phyloP scores from a whole-genome alignment of 2,113 vertebrate genomes.

The Haemorhous mexicanus region DNA sequence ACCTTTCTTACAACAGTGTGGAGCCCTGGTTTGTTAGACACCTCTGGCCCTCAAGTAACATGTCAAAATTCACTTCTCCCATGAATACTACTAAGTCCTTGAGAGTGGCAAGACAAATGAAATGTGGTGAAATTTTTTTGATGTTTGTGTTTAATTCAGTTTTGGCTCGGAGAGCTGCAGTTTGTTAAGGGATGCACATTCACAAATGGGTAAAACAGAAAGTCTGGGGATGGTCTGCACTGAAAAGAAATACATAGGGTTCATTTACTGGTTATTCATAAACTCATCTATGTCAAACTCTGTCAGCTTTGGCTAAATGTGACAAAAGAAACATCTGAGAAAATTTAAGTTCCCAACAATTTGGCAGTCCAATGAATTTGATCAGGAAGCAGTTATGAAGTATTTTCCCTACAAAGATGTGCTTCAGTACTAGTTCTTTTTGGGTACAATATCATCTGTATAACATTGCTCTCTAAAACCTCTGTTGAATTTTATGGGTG shows the following conservation, averaged over 20 bases:
- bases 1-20: background rate
- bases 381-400: background rate
- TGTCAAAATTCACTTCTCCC: background rate
- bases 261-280: background rate
- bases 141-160: background rate
- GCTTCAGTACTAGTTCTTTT: background rate
- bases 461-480: background rate
- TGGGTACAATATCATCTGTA: background rate
- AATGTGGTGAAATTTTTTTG: background rate
- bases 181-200: background rate
- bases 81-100: background rate
- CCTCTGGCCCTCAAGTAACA: background rate
- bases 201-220: background rate
- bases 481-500: background rate
- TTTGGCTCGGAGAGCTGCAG: background rate
- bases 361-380: background rate
- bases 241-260: background rate
- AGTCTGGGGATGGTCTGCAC: background rate
- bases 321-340: background rate
- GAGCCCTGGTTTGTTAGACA: background rate
- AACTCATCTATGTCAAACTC: background rate
- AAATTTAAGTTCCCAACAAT: background rate
- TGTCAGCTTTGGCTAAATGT: background rate
- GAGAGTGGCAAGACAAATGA: background rate
- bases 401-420: background rate